Percentiles rank a stretch among this genome's conserved stretches.
phyloP scores from a whole-genome alignment of 1,140 invertebrate genomes.

The Rhopalosiphum padi region DNA sequence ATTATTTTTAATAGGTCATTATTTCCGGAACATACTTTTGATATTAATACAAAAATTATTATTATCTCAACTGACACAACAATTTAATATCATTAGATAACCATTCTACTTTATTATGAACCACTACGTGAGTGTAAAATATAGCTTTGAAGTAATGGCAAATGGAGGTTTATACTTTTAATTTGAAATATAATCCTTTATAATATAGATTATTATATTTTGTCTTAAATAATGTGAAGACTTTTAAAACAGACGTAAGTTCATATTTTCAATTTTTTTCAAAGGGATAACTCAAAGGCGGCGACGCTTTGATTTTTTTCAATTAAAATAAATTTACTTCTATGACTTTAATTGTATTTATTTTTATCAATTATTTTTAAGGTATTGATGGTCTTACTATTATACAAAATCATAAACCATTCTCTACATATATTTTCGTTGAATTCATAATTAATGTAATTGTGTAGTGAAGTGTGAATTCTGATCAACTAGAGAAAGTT shows the following conservation, averaged over 20 bases:
- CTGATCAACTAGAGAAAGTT: background rate
- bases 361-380: background rate
- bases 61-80: background rate
- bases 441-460: background rate
- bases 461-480: background rate
- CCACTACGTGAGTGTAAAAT: background rate
- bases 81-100: background rate
- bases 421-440: background rate
- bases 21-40: background rate
- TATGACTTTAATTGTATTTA: background rate
- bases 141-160: background rate
- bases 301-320: background rate
- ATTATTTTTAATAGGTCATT: conserved; percentile 30
- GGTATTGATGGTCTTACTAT: background rate
- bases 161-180: background rate
- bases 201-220: no score
- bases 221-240: no score
- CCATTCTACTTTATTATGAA: background rate
- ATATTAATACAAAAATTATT: background rate
- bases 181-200: background rate
- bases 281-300: background rate
- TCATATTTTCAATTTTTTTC: background rate
- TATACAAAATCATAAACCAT: background rate
- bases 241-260: background rate
- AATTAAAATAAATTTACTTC: background rate